These are phyloP conservation scores for Malurus cyaneus DNA, from an alignment of 2,113 vertebrate species.

Conservation along the genomic window DNA sequence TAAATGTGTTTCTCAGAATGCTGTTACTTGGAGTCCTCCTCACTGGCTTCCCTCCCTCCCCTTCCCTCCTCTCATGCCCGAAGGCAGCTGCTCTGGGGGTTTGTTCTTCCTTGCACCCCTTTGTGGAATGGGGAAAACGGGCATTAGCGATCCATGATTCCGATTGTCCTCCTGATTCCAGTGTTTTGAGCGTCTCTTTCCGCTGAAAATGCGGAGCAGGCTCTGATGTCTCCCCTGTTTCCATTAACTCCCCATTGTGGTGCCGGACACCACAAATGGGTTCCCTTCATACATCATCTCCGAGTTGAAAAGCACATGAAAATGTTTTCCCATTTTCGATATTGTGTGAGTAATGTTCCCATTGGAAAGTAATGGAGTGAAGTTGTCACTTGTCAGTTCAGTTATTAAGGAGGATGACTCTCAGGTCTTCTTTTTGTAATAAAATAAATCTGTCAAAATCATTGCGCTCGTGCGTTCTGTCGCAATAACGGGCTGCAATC, in stretches of 20 bases:
- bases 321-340: slow-evolving; percentile 77
- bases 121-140: neutral
- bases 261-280: slow-evolving; percentile 12
- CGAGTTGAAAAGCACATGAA: slow-evolving; percentile 74
- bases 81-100: neutral
- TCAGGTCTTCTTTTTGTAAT: slow-evolving; percentile 73
- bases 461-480: neutral
- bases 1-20: neutral
- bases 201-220: neutral
- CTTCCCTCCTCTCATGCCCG: neutral
- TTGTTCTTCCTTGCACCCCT: neutral
- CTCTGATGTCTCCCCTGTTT: neutral
- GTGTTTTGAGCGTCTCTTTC: neutral
- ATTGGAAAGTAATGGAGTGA: slow-evolving; percentile 82
- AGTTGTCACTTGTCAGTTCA: slow-evolving; percentile 80
- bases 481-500: neutral
- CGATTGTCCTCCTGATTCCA: neutral
- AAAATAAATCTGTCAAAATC: slow-evolving; percentile 78
- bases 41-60: neutral
- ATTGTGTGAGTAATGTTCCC: slow-evolving; percentile 79
- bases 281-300: slow-evolving; percentile 68
- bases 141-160: fast-evolving
- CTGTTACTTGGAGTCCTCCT: neutral
- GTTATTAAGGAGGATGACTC: slow-evolving; percentile 81
- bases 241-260: neutral